Evolutionary conservation across 2,797 vertebrate genomes (phyloP).

Genomic region (Garrulus glandarius): DNA sequence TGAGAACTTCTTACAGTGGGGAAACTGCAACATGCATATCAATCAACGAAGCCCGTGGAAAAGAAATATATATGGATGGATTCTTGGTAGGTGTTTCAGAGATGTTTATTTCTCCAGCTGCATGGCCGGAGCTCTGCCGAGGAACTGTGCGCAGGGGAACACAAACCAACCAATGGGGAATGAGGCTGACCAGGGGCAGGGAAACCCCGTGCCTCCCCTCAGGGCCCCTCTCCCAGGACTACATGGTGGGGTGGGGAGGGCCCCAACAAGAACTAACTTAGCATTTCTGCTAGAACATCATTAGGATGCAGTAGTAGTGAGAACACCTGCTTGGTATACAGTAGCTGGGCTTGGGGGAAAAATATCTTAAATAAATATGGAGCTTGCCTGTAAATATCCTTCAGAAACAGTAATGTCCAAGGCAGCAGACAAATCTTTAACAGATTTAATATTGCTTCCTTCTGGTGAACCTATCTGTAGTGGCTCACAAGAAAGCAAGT

Average conservation of each 20-base stretch:
- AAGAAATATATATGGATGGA: no score
- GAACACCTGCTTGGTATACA: not conserved
- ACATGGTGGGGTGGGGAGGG: no score
- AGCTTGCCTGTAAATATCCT: not conserved
- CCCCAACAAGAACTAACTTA: not conserved
- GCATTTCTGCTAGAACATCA: not conserved
- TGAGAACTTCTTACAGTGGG: not conserved
- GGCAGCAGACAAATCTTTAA: conserved; percentile 12
- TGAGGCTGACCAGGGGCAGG: no score
- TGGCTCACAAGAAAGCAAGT: not conserved
- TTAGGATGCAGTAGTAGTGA: not conserved
- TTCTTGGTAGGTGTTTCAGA: no score
- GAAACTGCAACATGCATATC: no score
- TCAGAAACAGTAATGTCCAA: not conserved
- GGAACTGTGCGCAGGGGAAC: no score
- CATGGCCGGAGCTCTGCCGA: no score
- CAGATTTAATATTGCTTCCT: not conserved
- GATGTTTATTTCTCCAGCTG: no score
- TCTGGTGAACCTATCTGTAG: not conserved
- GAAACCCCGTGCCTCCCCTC: no score
- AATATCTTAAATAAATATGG: not conserved
- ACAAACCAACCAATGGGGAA: no score
- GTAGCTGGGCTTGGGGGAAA: not conserved
- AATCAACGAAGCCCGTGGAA: no score
- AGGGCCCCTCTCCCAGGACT: no score